These are phyloP conservation scores for rat (Rattus norvegicus) DNA, from an alignment of 2,113 vertebrate species.

Conservation along the genomic window DNA sequence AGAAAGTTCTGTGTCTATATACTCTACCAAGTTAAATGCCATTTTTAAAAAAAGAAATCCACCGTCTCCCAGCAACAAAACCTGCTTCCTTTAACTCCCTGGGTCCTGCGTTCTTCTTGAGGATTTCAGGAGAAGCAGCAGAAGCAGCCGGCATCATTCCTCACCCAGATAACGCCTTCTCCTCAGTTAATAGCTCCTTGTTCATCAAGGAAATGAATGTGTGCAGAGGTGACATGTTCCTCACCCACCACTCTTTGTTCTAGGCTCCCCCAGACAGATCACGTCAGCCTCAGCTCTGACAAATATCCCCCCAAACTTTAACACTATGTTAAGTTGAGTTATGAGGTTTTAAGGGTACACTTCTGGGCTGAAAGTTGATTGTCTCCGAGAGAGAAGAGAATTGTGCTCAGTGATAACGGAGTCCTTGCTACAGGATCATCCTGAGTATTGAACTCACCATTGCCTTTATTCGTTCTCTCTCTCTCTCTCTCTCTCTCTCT, in stretches of 20 bases:
- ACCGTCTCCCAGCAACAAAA: conserved; percentile 4
- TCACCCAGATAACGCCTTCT: conserved; percentile 86
- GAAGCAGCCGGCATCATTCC: conserved; percentile 81
- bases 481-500: no score
- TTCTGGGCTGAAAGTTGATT: conserved; percentile 85
- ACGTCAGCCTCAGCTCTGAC: conserved; percentile 85
- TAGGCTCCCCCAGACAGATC: conserved; percentile 85
- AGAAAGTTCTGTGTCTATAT: not conserved
- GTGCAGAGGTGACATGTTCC: conserved; percentile 78
- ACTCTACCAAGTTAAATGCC: conserved; percentile 5
- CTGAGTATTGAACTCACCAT: conserved; percentile 76
- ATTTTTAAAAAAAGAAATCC: not conserved
- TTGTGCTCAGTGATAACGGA: conserved; percentile 75
- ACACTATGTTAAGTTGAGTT: conserved; percentile 85
- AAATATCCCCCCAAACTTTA: conserved; percentile 86
- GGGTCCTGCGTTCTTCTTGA: conserved; percentile 45
- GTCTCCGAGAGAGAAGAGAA: conserved; percentile 85
- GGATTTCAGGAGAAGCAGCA: conserved; percentile 75
- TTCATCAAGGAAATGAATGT: conserved; percentile 90
- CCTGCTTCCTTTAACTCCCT: conserved; percentile 11
- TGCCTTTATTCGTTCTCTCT: conserved; percentile 74
- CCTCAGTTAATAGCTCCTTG: conserved; percentile 87
- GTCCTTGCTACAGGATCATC: conserved; percentile 78
- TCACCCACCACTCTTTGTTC: conserved; percentile 86
- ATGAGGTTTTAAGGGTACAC: conserved; percentile 85